Evolutionary conservation across 2,888 invertebrate genomes (phyloP).

Genomic region (Anodontia alba): DNA sequence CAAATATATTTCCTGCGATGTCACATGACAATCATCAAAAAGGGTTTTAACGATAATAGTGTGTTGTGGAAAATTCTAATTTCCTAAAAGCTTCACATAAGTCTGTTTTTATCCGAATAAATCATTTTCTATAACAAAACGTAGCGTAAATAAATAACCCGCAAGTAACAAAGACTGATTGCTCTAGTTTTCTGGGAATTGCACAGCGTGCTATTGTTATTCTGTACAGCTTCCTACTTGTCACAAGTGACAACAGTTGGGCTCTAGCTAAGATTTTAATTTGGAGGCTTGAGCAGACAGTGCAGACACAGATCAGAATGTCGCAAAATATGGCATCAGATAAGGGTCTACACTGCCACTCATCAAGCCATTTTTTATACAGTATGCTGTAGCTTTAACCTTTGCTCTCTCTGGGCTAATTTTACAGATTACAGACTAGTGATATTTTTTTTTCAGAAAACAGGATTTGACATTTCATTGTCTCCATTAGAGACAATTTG

Average conservation of each 20-base stretch:
- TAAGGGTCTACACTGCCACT: no score
- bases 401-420: no score
- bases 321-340: no score
- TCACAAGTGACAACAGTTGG: constrained; percentile 37
- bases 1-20: constrained; percentile 24
- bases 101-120: background rate
- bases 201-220: constrained; percentile 31
- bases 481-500: no score
- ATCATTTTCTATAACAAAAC: constrained; percentile 12
- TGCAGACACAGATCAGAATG: no score
- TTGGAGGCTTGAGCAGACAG: no score
- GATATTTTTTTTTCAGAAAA: no score
- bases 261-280: no score
- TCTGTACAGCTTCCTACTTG: constrained; percentile 25
- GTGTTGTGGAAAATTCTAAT: constrained; percentile 24
- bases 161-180: constrained; percentile 27
- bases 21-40: constrained; percentile 34
- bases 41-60: constrained; percentile 25
- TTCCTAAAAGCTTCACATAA: constrained; percentile 30
- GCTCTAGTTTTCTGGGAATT: constrained; percentile 30
- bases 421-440: no score
- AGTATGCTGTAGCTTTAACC: no score
- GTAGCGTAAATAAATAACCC: constrained; percentile 4
- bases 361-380: no score
- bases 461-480: no score